These are phyloP conservation scores for Peromyscus polionotus DNA, from an alignment of 2,113 vertebrate genomes.

Conservation along the genomic window DNA sequence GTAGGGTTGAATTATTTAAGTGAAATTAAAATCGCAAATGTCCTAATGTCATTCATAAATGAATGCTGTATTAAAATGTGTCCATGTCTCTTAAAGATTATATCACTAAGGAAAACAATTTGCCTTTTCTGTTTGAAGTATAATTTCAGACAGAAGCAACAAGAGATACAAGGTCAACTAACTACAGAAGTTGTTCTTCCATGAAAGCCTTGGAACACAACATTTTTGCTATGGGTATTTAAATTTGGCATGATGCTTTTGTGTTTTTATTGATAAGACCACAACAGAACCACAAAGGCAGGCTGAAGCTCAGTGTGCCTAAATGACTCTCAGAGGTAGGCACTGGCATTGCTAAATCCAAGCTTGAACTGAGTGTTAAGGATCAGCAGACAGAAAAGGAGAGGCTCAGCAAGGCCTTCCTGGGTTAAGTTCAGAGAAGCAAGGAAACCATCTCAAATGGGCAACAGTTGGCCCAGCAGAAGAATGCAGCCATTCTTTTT, in stretches of 20 bases:
- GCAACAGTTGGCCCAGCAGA: not conserved
- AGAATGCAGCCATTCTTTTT: not conserved
- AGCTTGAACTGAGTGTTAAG: not conserved
- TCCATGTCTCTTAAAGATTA: not conserved
- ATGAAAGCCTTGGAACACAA: conserved; percentile 43
- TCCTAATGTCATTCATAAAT: not conserved
- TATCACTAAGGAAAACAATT: not conserved
- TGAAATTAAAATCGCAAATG: not conserved
- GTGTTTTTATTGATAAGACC: not conserved
- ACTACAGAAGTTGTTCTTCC: not conserved
- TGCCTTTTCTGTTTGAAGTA: not conserved
- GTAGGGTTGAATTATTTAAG: not conserved
- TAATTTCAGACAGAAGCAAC: not conserved
- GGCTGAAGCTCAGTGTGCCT: not conserved
- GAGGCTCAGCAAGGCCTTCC: not conserved
- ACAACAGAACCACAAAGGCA: not conserved
- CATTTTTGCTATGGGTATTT: conserved; percentile 38
- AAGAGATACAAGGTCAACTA: not conserved
- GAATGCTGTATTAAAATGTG: not conserved
- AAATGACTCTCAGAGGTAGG: not conserved
- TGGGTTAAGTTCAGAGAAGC: not conserved
- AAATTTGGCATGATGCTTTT: not conserved
- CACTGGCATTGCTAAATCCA: not conserved
- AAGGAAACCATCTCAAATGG: not conserved
- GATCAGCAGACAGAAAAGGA: not conserved